Conservation (phyloP, 2,113 vertebrate species). For the Spermophilus dauricus region DNA sequence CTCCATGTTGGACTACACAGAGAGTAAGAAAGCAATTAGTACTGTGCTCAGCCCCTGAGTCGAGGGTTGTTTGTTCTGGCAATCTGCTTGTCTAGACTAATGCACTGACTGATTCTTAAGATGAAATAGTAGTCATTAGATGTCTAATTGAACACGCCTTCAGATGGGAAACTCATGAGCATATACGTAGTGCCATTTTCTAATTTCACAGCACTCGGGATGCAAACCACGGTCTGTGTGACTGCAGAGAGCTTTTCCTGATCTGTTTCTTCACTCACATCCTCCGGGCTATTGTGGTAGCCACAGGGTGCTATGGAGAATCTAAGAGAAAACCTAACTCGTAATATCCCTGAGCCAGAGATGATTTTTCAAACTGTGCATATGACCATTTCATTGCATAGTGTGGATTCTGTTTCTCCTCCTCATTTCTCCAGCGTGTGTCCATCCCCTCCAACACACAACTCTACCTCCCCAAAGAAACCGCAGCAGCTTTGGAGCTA, state of each 20-base stretch:
- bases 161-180: background rate
- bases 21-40: background rate
- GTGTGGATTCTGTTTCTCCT: background rate
- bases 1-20: background rate
- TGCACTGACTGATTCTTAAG: background rate
- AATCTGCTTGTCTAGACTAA: background rate
- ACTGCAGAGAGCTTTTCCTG: background rate
- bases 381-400: background rate
- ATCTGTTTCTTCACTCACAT: background rate
- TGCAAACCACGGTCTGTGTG: background rate
- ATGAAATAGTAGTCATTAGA: background rate
- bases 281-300: background rate
- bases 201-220: background rate
- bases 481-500: background rate
- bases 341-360: background rate
- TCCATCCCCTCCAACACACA: background rate
- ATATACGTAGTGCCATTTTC: rapidly evolving
- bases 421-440: background rate
- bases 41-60: background rate
- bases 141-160: background rate
- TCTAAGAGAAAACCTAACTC: background rate
- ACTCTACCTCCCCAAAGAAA: background rate
- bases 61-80: background rate
- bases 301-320: background rate
- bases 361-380: background rate